Evolutionary conservation across 2,888 invertebrate genomes (phyloP).

Genomic region (Himalopsyche kuldschensis): DNA sequence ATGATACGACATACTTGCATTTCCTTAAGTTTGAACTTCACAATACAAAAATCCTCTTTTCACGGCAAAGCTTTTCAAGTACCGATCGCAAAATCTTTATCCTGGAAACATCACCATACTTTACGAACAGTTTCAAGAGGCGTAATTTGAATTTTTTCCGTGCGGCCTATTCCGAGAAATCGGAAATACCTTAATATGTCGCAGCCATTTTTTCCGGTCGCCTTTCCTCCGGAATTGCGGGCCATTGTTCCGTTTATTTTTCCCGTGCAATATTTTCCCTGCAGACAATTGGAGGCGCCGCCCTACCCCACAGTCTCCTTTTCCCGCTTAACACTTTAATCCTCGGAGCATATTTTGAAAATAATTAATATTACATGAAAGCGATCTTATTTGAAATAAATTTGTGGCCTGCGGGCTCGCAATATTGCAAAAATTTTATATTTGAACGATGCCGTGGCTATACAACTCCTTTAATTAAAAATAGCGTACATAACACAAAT

Average conservation of each 20-base stretch:
- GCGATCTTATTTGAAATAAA: not conserved
- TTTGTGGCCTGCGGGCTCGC: not conserved
- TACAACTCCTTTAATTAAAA: too few relatives aligned
- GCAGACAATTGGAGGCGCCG: not conserved
- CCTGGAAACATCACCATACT: not conserved
- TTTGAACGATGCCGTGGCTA: too few relatives aligned
- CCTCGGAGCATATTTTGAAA: conserved; percentile 15
- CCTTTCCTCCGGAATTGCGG: not conserved
- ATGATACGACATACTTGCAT: too few relatives aligned
- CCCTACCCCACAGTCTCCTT: not conserved
- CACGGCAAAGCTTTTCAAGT: not conserved
- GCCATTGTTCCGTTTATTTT: not conserved
- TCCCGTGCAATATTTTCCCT: not conserved
- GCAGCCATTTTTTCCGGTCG: not conserved
- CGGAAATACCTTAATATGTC: not conserved
- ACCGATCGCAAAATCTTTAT: not conserved
- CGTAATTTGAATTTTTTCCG: not conserved
- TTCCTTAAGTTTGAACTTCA: too few relatives aligned
- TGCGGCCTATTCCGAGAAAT: not conserved
- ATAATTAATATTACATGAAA: not conserved
- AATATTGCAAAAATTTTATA: not conserved
- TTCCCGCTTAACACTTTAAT: conserved; percentile 13
- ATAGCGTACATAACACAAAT: too few relatives aligned
- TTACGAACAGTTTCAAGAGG: not conserved
- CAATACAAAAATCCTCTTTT: not conserved